Conservation (phyloP, 1,140 invertebrate species). For the Temnothorax longispinosus region DNA sequence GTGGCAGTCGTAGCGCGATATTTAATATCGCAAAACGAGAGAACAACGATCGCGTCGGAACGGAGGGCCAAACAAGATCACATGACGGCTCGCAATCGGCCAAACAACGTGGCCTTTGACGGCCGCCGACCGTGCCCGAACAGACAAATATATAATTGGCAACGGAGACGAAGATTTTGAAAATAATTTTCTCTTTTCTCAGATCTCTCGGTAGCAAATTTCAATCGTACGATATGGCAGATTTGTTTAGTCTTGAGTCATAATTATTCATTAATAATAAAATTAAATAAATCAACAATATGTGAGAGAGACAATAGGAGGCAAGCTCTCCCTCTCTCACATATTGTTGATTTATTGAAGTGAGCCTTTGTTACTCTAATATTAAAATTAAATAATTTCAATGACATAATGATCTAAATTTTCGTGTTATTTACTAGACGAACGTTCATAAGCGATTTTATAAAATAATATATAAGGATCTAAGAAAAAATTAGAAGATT, state of each 20-base stretch:
- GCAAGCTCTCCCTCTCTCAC: too few species aligned
- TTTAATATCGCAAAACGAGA: slow-evolving; percentile 65
- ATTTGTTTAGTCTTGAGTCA: neutral
- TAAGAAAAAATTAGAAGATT: neutral
- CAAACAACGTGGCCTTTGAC: slow-evolving; percentile 71
- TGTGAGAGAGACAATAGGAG: too few species aligned
- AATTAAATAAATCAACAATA: neutral
- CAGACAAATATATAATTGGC: slow-evolving; percentile 25
- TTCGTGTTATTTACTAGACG: neutral
- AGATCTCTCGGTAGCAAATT: neutral
- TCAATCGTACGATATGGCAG: neutral
- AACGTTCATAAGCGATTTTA: neutral
- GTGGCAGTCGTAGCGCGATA: slow-evolving; percentile 58
- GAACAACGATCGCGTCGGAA: slow-evolving; percentile 52
- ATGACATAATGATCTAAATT: neutral
- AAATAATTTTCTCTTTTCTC: neutral
- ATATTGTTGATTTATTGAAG: too few species aligned
- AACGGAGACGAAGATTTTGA: neutral
- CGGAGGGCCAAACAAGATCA: slow-evolving; percentile 71
- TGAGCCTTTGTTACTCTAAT: too few species aligned
- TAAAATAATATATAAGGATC: neutral
- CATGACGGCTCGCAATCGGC: slow-evolving; percentile 69
- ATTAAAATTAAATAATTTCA: neutral
- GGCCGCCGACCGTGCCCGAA: slow-evolving; percentile 40
- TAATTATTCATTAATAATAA: neutral